Evolutionary conservation across 1,140 invertebrate genomes (phyloP).

Genomic region (Aphidius ervi): DNA sequence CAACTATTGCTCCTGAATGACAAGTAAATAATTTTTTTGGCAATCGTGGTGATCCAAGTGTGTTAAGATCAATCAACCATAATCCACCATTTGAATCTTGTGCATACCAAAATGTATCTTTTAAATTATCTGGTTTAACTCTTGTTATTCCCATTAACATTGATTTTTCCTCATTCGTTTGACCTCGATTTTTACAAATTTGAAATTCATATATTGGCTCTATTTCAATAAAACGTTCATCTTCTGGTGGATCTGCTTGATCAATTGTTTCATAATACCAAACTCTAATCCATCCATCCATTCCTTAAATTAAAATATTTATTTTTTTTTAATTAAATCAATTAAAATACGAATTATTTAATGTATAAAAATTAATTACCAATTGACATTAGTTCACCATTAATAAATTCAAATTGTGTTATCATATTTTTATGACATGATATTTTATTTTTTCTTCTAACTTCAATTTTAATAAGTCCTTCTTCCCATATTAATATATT

Average conservation of each 20-base stretch:
- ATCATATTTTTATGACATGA: conserved; percentile 72
- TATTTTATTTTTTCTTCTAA: conserved; percentile 64
- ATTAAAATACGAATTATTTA: too few relatives aligned
- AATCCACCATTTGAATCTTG: conserved; percentile 82
- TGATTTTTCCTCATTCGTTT: conserved; percentile 31
- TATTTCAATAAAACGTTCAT: conserved; percentile 72
- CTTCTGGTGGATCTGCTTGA: conserved; percentile 71
- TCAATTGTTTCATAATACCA: conserved; percentile 89
- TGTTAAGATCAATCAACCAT: conserved; percentile 73
- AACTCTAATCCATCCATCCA: conserved; percentile 76
- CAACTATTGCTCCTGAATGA: conserved; percentile 70
- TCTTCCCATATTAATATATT: conserved; percentile 87
- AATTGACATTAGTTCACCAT: conserved; percentile 60
- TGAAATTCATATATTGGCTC: conserved; percentile 77
- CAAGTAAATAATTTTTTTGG: conserved; percentile 65
- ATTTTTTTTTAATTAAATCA: not conserved
- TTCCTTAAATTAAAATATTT: conserved; percentile 42
- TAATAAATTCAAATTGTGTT: conserved; percentile 66
- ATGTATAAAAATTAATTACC: conserved; percentile 37
- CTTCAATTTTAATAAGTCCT: conserved; percentile 78
- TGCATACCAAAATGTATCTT: conserved; percentile 63
- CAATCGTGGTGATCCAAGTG: conserved; percentile 52
- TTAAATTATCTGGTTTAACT: conserved; percentile 44
- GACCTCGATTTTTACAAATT: conserved; percentile 47
- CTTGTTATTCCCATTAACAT: conserved; percentile 58